A percentile compares a stretch with the other conserved stretches of the same genome.
phyloP scores from a whole-genome alignment of 2,888 invertebrate species.

The Kuschelorhynchus macadamiae region DNA sequence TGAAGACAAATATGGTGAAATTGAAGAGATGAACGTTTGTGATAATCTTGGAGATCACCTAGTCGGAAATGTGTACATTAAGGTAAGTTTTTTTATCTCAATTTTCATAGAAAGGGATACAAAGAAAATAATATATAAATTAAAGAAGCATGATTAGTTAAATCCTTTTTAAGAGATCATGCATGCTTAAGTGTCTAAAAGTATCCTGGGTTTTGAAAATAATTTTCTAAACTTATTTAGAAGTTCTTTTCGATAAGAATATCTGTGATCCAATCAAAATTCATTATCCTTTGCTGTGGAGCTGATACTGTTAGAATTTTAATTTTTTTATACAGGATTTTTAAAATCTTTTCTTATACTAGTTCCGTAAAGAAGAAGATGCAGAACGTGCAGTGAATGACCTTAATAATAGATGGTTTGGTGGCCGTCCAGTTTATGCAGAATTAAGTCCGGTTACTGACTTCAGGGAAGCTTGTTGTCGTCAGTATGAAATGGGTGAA shows the following conservation, averaged over 20 bases:
- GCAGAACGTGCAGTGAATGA: constrained; percentile 98
- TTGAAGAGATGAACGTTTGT: constrained; percentile 99
- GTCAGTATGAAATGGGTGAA: constrained; percentile 99
- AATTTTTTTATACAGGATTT: background rate
- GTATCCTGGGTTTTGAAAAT: too few relatives aligned
- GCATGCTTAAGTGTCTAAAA: too few relatives aligned
- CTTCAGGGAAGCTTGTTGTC: constrained; percentile 98
- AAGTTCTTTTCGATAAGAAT: too few relatives aligned
- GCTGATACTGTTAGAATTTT: background rate
- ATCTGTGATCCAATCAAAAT: too few relatives aligned
- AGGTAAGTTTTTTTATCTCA: constrained; percentile 73
- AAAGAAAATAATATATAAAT: too few relatives aligned
- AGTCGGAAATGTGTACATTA: constrained; percentile 99
- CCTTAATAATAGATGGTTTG: constrained; percentile 99
- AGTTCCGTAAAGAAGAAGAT: constrained; percentile 97
- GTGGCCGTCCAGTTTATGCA: constrained; percentile 97
- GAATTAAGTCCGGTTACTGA: constrained; percentile 99
- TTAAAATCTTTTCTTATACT: constrained; percentile 16
- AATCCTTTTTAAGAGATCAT: too few relatives aligned
- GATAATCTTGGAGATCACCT: constrained; percentile 99
- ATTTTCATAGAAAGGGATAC: too few relatives aligned
- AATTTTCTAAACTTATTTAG: too few relatives aligned
- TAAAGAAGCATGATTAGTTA: too few relatives aligned
- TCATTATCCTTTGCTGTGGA: too few relatives aligned
- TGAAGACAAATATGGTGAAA: constrained; percentile 99